A percentile compares a stretch with the other conserved stretches of the same genome.
phyloP scores from a whole-genome alignment of 2,797 vertebrate genomes.

The Hafferia zeledoni region DNA sequence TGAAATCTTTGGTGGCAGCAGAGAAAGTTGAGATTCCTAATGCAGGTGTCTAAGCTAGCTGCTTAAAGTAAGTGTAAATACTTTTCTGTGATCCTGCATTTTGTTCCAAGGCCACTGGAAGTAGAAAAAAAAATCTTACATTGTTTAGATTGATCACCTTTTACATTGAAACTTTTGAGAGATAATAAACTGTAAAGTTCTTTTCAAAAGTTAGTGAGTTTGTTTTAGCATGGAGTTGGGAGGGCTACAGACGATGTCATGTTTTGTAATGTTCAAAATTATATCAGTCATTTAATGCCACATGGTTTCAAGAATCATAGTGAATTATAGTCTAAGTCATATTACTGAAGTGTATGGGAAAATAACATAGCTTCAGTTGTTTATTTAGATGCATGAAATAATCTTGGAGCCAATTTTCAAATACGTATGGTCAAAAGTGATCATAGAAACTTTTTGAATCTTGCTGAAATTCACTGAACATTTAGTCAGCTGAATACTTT shows the following conservation, averaged over 20 bases:
- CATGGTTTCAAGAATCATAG: background rate
- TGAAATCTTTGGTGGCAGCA: background rate
- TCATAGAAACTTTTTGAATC: background rate
- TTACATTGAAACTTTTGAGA: background rate
- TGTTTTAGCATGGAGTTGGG: accelerated
- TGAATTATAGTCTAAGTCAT: background rate
- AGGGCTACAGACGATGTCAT: accelerated
- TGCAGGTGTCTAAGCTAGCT: background rate
- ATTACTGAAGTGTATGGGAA: background rate
- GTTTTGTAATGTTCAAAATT: background rate
- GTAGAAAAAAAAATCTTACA: background rate
- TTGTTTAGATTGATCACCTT: background rate
- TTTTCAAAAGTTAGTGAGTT: background rate
- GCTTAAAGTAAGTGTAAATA: background rate
- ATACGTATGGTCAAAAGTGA: background rate
- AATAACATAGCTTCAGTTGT: background rate
- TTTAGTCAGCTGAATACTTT: background rate
- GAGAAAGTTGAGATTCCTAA: background rate
- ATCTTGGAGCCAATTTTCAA: background rate
- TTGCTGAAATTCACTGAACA: background rate
- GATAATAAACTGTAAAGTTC: background rate
- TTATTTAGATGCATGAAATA: background rate
- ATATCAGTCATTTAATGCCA: background rate
- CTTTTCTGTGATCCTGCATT: background rate
- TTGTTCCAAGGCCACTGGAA: background rate